These are phyloP conservation scores for Omphaloscelis lunosa DNA, from an alignment of 2,888 invertebrate genomes.

Conservation along the genomic window DNA sequence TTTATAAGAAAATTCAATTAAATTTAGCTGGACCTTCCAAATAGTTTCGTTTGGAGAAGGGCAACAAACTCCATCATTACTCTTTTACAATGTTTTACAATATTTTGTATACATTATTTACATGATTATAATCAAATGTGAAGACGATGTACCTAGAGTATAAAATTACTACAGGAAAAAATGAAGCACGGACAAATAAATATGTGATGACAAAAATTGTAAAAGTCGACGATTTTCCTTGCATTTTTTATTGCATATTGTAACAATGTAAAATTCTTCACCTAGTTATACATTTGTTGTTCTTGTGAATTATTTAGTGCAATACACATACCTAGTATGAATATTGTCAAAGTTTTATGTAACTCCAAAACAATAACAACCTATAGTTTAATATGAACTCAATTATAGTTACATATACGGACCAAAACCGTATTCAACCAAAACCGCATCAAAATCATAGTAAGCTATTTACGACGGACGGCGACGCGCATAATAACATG, in stretches of 20 bases:
- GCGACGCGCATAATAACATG: conserved; percentile 60
- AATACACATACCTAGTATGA: not conserved
- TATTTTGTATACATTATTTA: no score
- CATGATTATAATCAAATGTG: no score
- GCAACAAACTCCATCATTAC: no score
- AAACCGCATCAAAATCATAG: conserved; percentile 54
- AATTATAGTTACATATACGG: conserved; percentile 30
- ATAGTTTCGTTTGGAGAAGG: no score
- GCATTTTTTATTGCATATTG: not conserved
- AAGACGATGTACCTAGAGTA: no score
- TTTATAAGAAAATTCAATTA: no score
- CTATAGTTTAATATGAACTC: not conserved
- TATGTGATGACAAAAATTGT: not conserved
- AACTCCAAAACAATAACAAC: not conserved
- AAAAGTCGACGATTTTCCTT: not conserved
- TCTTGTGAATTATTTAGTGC: not conserved
- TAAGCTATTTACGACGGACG: conserved; percentile 67
- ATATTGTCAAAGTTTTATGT: not conserved
- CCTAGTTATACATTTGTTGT: no score
- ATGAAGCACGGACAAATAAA: no score
- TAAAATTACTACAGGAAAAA: no score
- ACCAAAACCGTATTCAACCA: conserved; percentile 44
- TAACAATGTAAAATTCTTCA: not conserved
- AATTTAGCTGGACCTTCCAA: no score
- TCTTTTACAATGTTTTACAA: no score